Base-by-base conservation (phyloP, 92 coral and sea anemone genomes). In the Epizoanthus ramosus region DNA sequence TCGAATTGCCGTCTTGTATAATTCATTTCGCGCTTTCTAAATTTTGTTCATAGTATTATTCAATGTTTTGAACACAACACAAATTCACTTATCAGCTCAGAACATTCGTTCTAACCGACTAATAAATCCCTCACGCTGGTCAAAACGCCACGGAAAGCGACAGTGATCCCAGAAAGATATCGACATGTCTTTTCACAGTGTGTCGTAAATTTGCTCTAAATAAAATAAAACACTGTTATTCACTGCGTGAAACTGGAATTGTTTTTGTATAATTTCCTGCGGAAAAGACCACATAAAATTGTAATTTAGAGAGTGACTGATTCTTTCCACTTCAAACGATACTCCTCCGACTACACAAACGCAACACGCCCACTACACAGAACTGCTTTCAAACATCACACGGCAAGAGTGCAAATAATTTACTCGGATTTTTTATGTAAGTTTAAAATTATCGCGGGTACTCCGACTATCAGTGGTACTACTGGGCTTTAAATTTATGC, bases 211-310 rank as follows among this genome's bases (percentile, higher is more conserved):
- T 74, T 74, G 12, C 31, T 15, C 61, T 67, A 54, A 52, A 54
- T 15, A 39, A 73, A 25, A 74, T 53, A 74, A 54, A 74, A 18
- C 63, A 33, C 56, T 35, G 41, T 75, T 57, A 60, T 37, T 23
- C 66, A 6, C 57, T 77, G 56, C 33, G 64, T 53, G 43, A 74
- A 31, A 28, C 59, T 6, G 57, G 24, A 56, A 74, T 54, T 24
- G 35, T 23, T 74, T 74, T 53, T 3, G 35, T 5, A 50, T 76
- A 58, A 58, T 76, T 33, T 39, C 81, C 81, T 54, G 81, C 68
- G 81, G 81, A 76, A 59, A 18, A 74, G 50, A 76, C n/a, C 50
- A 59, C 23, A 76, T 60, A 59, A 41, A 59, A 76, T 3, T 76
- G 17, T 60, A 76, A 76, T 57, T 60, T 35, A 58, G 22, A 76